Evolutionary conservation across 1,140 invertebrate species (phyloP), one percentile per base, ranked within the genome.

Genomic region (Druon quercuslanigerum): DNA sequence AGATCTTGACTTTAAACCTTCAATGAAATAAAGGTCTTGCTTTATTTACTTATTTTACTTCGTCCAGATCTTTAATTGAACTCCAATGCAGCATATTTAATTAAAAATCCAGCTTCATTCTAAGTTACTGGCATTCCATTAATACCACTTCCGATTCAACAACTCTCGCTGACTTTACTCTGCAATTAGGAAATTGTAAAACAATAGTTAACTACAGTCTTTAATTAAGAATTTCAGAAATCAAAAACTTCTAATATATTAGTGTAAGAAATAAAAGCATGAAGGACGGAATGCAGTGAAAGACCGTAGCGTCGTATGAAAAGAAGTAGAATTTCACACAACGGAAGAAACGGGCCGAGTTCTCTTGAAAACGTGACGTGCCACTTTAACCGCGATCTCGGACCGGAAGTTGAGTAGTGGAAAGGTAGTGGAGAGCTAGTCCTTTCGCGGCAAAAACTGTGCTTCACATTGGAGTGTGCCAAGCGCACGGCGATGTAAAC

Each of bases 401-500:
- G 71, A 78, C 81, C 76, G 81, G 78, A 80, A 80, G 76, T 73
- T 46, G 66, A 56, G 51, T 52, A 46, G 40, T 78, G 76, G 75
- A 78, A 78, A 57, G 77, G 72, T 77, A 72, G 80, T 51, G 80
- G 81, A 82, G 79, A 74, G 78, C 77, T 75, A 66, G 77, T 76
- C 71, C 57, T 72, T 19, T 79, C 74, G 73, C 66, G 73, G 54
- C 73, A 40, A 77, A 81, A 82, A 82, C 77, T 72, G 73, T 74
- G 52, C 60, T 66, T 73, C 76, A 76, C 77, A 82, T 82, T 80
- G 75, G 74, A 82, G 70, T 84, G 57, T 74, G 73, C 72, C 77
- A 54, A 77, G 71, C 73, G 60, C 79, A 72, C 75, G 70, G 57
- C 75, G 79, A 85, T 81, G 85, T 85, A 85, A 85, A 82, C 86